Evolutionary conservation across 30 jellyfish, hydroid and myxozoan genomes (phyloP).

Genomic region (Aurelia aurita complex sp. Pacific): DNA sequence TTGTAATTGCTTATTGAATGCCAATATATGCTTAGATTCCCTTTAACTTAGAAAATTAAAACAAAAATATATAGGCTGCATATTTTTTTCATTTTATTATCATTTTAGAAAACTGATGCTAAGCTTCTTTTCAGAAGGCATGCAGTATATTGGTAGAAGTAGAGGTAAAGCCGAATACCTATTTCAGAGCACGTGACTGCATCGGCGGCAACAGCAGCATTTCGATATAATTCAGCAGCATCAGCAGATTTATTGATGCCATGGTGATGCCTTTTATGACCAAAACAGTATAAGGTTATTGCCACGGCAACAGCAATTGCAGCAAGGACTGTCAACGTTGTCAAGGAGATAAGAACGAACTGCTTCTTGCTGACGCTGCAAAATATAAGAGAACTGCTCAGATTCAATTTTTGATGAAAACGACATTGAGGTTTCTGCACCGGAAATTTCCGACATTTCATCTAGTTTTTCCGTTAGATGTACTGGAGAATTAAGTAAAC

Average conservation of each 20-base stretch:
- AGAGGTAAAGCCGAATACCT: slow-evolving; percentile 53
- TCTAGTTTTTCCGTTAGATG: too few relatives aligned
- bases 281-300: slow-evolving; percentile 95
- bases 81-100: too few relatives aligned
- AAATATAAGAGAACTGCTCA: slow-evolving; percentile 74
- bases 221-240: slow-evolving; percentile 90
- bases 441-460: too few relatives aligned
- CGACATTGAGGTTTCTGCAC: too few relatives aligned
- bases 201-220: slow-evolving; percentile 99
- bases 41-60: too few relatives aligned
- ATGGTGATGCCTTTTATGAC: slow-evolving; percentile 84
- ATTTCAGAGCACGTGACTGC: slow-evolving; percentile 93
- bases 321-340: slow-evolving; percentile 95
- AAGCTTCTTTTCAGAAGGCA: too few relatives aligned
- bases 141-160: too few relatives aligned
- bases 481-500: too few relatives aligned
- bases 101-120: too few relatives aligned
- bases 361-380: slow-evolving; percentile 90
- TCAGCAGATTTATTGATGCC: slow-evolving; percentile 87
- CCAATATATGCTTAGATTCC: too few relatives aligned
- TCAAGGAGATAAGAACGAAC: slow-evolving; percentile 85
- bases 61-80: too few relatives aligned
- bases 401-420: not conserved
- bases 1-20: too few relatives aligned
- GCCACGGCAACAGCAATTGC: slow-evolving; percentile 99